Evolutionary conservation across 37 sponge, comb jelly and placozoan species (phyloP), one percentile per base, ranked within the genome.

Genomic region (Aplysina aerophoba): DNA sequence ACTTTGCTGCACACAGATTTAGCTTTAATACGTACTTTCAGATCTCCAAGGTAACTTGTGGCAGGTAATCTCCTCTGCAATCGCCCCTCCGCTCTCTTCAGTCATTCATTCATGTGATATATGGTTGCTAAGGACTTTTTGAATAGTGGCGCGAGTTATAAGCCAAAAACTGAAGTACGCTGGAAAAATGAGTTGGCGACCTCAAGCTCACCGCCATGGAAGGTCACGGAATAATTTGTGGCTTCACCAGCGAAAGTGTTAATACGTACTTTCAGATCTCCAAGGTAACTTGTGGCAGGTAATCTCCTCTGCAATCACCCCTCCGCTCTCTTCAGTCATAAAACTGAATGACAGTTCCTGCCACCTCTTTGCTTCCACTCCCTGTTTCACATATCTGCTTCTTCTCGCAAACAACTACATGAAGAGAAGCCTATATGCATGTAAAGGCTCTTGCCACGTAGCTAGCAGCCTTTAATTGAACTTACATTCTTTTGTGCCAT

Each of bases 301-400:
- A 73, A 73, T 73, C 19, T 30, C 74, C 41, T 73, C 74, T 38
- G 22, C 74, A 30, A 21, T 30, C 22, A 38, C 74, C 74, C 74
- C 74, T 73, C 74, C 74, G 20, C 74, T 73, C 30, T 73, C 74
- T 37, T 73, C 74, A 21, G 74, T 73, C 74, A 73, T 73, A 73
- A 38, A 37, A 12, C 37, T 11, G 37, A 38, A 73, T 73, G 74
- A 73, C 40, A 73, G 74, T 37, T 73, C 74, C 30, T 73, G 22
- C 74, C 74, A 73, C 35, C 37, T 73, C 17, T 73, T 20, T 19
- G 20, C 37, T 73, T 73, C 74, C n/a, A n/a, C n/a, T 37, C 41
- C 74, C 14, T 20, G 21, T 73, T 37, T 33, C 19, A 73, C 74
- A 73, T 73, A 73, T 37, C 41, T 22, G 74, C 31, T 30, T 30